phyloP scores from a whole-genome alignment of 2,888 invertebrate genomes.

The Sisyra terminalis region DNA sequence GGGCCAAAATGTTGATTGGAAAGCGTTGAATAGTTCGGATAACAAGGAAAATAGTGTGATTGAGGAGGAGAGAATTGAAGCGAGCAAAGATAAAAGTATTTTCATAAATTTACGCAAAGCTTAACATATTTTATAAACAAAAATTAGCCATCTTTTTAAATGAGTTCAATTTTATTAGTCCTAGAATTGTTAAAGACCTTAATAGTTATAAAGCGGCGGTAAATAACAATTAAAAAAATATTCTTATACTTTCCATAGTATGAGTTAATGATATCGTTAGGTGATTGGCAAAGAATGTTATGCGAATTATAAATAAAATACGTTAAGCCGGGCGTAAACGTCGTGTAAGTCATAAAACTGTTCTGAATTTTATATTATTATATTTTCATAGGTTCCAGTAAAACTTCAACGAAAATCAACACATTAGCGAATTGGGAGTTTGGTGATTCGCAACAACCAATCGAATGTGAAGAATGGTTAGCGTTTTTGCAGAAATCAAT shows the following conservation, averaged over 20 bases:
- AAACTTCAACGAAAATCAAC: conserved; percentile 10
- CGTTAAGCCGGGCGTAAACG: too few relatives aligned
- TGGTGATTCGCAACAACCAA: conserved; percentile 28
- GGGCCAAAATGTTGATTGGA: conserved; percentile 6
- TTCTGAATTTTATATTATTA: conserved; percentile 18
- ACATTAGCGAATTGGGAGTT: conserved; percentile 14
- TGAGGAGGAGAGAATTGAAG: conserved; percentile 1
- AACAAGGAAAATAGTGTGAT: neutral
- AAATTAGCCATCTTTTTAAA: neutral
- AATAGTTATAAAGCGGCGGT: too few relatives aligned
- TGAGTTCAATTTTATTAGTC: neutral
- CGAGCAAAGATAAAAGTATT: conserved; percentile 4
- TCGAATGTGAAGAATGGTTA: conserved; percentile 77
- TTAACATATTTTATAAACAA: too few relatives aligned
- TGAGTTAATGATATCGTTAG: too few relatives aligned
- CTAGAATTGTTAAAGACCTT: too few relatives aligned
- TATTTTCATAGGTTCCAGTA: conserved; percentile 11
- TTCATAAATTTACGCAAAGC: neutral
- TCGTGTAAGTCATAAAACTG: too few relatives aligned
- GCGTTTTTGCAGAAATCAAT: conserved; percentile 68
- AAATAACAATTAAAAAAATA: too few relatives aligned
- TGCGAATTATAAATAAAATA: too few relatives aligned
- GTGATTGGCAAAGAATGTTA: too few relatives aligned
- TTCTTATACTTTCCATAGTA: too few relatives aligned
- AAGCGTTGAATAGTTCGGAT: neutral